A percentile compares a stretch with the other conserved stretches of the same genome.
Conservation (phyloP, 1,140 invertebrate species). For the Conopomorpha cramerella region DNA sequence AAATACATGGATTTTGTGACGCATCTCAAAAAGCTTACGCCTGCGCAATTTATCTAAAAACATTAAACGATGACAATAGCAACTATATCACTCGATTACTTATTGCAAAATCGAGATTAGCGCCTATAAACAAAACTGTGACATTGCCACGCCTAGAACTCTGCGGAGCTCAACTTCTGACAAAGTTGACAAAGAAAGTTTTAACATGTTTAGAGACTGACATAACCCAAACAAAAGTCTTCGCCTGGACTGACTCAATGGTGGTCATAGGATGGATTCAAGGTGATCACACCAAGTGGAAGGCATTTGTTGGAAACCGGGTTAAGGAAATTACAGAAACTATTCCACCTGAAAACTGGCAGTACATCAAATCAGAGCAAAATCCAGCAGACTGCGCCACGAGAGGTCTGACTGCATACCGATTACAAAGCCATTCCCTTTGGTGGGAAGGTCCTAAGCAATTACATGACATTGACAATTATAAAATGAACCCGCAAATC, state of each 20-base stretch:
- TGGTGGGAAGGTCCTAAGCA: conserved; percentile 2
- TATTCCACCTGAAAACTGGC: conserved; percentile 1
- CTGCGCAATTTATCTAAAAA: not conserved
- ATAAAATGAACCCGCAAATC: not conserved
- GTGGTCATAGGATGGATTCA: conserved; percentile 25
- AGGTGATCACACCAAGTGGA: conserved; percentile 11
- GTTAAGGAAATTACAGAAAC: conserved; percentile 1
- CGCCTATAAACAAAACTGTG: conserved; percentile 8
- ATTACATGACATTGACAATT: not conserved
- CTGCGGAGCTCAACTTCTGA: conserved; percentile 6
- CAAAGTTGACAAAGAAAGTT: conserved; percentile 9
- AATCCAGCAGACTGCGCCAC: conserved; percentile 4
- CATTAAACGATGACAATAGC: not conserved
- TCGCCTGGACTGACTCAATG: conserved; percentile 19
- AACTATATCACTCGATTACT: not conserved
- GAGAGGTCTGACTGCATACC: not conserved
- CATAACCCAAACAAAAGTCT: not conserved
- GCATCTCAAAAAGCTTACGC: conserved; percentile 1
- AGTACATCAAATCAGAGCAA: conserved; percentile 1
- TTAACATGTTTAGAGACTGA: conserved; percentile 4
- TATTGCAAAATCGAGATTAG: conserved; percentile 13
- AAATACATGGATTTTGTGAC: conserved; percentile 1
- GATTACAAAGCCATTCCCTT: not conserved
- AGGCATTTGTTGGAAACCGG: conserved; percentile 3
- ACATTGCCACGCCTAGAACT: conserved; percentile 10